A percentile compares a stretch with the other conserved stretches of the same genome.
Evolutionary conservation across 2,888 invertebrate genomes (phyloP).

Genomic region (Rotaria socialis): DNA sequence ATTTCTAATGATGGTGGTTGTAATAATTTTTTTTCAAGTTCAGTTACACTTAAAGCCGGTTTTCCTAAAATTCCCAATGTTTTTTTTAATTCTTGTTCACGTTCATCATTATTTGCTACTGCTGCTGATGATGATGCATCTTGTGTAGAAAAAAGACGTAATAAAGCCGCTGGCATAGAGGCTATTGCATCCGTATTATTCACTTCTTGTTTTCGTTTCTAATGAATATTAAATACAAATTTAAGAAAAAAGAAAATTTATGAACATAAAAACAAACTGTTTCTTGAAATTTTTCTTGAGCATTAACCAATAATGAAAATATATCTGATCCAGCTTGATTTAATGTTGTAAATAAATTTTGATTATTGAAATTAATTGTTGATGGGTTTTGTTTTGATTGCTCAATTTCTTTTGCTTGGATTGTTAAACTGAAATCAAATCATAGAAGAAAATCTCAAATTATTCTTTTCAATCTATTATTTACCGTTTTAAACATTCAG

Average conservation of each 20-base stretch:
- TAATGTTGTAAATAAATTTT: background rate
- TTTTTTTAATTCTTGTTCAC: conserved; percentile 27
- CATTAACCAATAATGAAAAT: background rate
- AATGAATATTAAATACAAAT: background rate
- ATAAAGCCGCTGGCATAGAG: background rate
- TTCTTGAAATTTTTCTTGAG: conserved; percentile 31
- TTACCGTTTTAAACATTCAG: conserved; percentile 16
- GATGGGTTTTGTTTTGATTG: background rate
- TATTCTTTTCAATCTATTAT: background rate
- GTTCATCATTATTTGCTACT: background rate
- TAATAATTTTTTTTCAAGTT: background rate
- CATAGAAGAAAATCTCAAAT: background rate
- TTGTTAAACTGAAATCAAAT: background rate
- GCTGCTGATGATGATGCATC: background rate
- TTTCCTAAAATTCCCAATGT: conserved; percentile 23
- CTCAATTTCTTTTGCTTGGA: background rate
- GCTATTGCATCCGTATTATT: background rate
- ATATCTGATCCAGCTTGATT: background rate
- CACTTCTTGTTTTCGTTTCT: background rate
- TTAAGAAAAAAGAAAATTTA: background rate
- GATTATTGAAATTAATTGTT: background rate
- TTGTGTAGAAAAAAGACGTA: conserved; percentile 17
- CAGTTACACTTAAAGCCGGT: conserved; percentile 16
- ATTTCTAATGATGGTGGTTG: background rate
- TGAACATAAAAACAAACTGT: background rate